Evolutionary conservation across 2,888 invertebrate species (phyloP).

Genomic region (Patella caerulea): DNA sequence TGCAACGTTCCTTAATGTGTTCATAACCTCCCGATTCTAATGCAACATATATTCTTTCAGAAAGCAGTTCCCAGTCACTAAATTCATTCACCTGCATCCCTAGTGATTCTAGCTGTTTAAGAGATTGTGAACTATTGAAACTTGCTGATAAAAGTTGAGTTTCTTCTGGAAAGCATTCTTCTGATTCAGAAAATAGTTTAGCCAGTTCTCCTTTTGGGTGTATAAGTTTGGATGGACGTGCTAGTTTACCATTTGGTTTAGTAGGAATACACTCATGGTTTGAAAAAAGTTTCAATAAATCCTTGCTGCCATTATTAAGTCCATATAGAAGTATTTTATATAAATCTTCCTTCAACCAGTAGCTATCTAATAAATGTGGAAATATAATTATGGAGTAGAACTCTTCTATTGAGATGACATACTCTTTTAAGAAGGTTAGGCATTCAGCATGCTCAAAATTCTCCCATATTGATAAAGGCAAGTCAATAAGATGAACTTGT

Average conservation of each 20-base stretch:
- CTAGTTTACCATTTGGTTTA: slow-evolving; percentile 40
- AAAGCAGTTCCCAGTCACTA: slow-evolving; percentile 33
- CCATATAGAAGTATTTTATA: slow-evolving; percentile 45
- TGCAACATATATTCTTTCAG: slow-evolving; percentile 32
- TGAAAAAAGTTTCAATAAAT: slow-evolving; percentile 30
- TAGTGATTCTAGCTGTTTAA: slow-evolving; percentile 33
- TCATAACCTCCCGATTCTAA: neutral
- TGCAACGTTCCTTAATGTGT: too few relatives aligned
- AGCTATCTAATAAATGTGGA: slow-evolving; percentile 38
- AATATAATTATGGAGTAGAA: slow-evolving; percentile 47
- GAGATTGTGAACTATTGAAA: neutral
- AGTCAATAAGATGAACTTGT: slow-evolving; percentile 17
- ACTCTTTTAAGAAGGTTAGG: slow-evolving; percentile 27
- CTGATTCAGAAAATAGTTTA: slow-evolving; percentile 38
- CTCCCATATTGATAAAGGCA: slow-evolving; percentile 18
- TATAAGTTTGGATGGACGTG: slow-evolving; percentile 42
- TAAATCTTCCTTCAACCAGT: slow-evolving; percentile 25
- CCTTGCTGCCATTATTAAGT: slow-evolving; percentile 23
- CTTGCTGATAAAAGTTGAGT: neutral
- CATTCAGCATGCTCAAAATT: slow-evolving; percentile 22
- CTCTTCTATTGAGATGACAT: slow-evolving; percentile 32
- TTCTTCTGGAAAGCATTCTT: slow-evolving; percentile 46
- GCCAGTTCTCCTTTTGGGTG: slow-evolving; percentile 45
- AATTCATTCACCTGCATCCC: slow-evolving; percentile 44
- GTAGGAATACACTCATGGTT: slow-evolving; percentile 43